Percentiles rank a stretch among this genome's conserved stretches.
Evolutionary conservation across 2,797 vertebrate species (phyloP).

Genomic region (Gymnothorax reevesii): DNA sequence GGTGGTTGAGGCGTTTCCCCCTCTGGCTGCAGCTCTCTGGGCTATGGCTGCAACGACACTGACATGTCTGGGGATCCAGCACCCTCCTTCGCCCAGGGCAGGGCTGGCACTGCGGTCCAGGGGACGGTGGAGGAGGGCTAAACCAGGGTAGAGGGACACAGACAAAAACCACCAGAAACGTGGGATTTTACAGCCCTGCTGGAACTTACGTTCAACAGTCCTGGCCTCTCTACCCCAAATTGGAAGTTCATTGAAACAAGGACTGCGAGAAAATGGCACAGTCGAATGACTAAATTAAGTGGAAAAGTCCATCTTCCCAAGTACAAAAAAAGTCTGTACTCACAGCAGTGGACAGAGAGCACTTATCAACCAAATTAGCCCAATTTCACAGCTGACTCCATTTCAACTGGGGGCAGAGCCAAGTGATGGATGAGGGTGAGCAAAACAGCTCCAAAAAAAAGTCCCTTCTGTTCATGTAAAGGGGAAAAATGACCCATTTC

Average conservation of each 20-base stretch:
- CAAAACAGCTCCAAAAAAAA: conserved; percentile 58
- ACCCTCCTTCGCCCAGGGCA: conserved; percentile 72
- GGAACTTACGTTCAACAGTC: conserved; percentile 33
- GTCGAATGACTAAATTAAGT: conserved; percentile 75
- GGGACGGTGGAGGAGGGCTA: conserved; percentile 37
- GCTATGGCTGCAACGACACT: conserved; percentile 67
- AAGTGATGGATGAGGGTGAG: conserved; percentile 72
- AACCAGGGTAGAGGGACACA: conserved; percentile 35
- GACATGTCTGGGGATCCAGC: conserved; percentile 62
- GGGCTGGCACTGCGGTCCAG: conserved; percentile 57
- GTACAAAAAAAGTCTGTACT: conserved; percentile 38
- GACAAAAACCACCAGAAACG: conserved; percentile 31
- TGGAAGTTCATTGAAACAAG: conserved; percentile 38
- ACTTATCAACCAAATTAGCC: conserved; percentile 74
- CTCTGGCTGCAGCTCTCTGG: conserved; percentile 67
- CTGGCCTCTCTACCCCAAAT: conserved; percentile 9
- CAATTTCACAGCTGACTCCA: conserved; percentile 78
- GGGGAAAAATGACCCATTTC: conserved; percentile 55
- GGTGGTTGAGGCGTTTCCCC: conserved; percentile 64
- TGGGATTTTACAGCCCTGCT: conserved; percentile 30
- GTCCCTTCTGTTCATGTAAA: conserved; percentile 58
- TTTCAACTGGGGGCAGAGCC: conserved; percentile 66
- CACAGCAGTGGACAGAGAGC: conserved; percentile 49
- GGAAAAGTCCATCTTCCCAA: conserved; percentile 68
- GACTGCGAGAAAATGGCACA: conserved; percentile 37